phyloP scores from a whole-genome alignment of 92 coral and sea anemone genomes.

The Parazoanthus darwini region DNA sequence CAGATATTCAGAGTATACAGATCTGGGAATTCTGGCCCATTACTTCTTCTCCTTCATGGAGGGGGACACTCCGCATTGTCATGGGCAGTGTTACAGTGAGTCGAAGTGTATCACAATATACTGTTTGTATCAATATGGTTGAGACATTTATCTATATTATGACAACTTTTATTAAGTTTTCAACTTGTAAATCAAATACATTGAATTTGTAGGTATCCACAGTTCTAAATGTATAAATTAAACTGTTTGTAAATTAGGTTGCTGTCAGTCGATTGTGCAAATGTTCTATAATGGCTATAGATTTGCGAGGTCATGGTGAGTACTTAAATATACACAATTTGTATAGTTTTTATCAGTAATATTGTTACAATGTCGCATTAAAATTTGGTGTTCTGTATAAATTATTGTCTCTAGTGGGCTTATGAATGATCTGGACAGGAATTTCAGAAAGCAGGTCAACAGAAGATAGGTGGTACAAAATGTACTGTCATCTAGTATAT shows the following conservation, averaged over 20 bases:
- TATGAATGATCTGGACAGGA: no score
- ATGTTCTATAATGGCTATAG: conserved; percentile 91
- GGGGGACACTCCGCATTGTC: conserved; percentile 98
- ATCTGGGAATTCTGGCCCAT: conserved; percentile 85
- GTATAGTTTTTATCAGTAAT: background rate
- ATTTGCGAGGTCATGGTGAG: conserved; percentile 97
- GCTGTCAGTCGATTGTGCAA: conserved; percentile 75
- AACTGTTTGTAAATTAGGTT: conserved; percentile 41
- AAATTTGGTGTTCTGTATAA: background rate
- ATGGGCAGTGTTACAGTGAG: conserved; percentile 93
- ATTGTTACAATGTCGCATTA: background rate
- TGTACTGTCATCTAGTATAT: no score
- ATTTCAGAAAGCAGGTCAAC: no score
- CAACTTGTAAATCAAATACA: background rate
- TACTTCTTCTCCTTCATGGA: conserved; percentile 86
- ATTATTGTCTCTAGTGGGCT: no score
- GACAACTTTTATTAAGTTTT: background rate
- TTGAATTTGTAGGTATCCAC: background rate
- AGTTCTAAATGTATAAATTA: background rate
- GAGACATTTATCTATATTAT: background rate
- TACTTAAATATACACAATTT: background rate
- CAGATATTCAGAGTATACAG: conserved; percentile 87
- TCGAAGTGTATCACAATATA: background rate
- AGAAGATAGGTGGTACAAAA: no score
- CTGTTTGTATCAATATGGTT: background rate